Base-by-base conservation (phyloP, 2,113 vertebrate species). In the Marcusenius ussheri region DNA sequence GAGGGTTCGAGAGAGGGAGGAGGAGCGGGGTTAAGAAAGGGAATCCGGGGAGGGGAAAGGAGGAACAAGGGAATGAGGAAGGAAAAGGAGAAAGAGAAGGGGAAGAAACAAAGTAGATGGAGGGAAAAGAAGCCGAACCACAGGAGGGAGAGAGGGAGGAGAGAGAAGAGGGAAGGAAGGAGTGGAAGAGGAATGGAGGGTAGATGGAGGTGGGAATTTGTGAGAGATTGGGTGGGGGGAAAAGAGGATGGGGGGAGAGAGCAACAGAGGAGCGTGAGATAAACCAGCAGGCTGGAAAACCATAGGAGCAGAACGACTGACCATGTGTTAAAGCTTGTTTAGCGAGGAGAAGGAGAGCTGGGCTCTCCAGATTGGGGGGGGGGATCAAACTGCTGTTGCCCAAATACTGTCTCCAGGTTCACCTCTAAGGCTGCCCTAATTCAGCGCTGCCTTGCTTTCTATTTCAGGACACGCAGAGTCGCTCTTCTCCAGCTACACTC, bases 101-200 rank as follows among this genome's bases (percentile, higher is more conserved):
- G 89, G 46, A 35, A 45, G 35, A 39, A 21, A 39, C 11, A 24
- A 46, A 27, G 31, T 27, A 56, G 77, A 51, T 62, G 70, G 89
- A 80, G 91, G 50, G 21, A 88, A 50, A 46, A 77, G 31, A 50
- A 7, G 21, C 3, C 17, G 24, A 83, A 19, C 91, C 91, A 93
- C 88, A 91, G 93, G 94, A 93, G 84, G 94, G 90, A 94, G 89
- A 94, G 90, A 92, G 91, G 90, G 80, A 93, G 92, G 89, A 91
- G 93, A 93, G 94, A 92, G 94, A 92, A 93, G 90, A 92, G 91
- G 49, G 80, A 90, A 86, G 83, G 87, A 92, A 93, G n/a, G 39
- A 24, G 21, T 62, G 51, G 80, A 56, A 24, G 0, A 21, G 62
- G 53, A 13, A 17, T 2, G 42, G 21, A 42, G 53, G 10, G n/a